These are phyloP conservation scores for Galeopterus variegatus DNA, from an alignment of 2,113 vertebrate genomes.

Conservation along the genomic window DNA sequence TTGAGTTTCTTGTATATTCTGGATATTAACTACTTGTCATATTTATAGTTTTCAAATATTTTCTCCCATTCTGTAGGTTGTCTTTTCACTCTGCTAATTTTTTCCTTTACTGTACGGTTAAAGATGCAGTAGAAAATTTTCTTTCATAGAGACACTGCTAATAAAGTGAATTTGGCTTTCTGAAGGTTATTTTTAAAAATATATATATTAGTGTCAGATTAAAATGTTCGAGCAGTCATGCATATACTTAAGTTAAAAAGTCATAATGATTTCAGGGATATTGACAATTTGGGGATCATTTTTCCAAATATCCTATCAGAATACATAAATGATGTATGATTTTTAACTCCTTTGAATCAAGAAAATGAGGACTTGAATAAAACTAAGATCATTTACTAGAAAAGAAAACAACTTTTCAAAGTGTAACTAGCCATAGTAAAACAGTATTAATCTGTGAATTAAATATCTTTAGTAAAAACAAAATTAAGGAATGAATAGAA, in stretches of 20 bases:
- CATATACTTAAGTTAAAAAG: neutral
- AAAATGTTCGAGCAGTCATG: neutral
- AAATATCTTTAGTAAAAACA: neutral
- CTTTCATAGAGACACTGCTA: neutral
- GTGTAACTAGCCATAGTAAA: neutral
- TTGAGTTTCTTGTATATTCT: no score
- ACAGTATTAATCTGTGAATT: neutral
- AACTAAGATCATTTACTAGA: neutral
- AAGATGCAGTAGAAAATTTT: neutral
- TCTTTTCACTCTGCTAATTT: no score
- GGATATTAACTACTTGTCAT: no score
- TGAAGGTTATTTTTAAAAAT: neutral
- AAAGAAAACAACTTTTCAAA: neutral
- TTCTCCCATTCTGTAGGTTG: no score
- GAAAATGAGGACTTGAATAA: neutral
- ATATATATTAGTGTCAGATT: neutral
- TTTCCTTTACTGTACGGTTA: neutral
- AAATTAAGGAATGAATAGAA: neutral
- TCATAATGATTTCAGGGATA: neutral
- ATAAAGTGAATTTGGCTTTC: slow-evolving; percentile 8
- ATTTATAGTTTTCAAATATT: no score
- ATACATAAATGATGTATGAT: neutral
- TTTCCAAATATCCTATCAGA: neutral
- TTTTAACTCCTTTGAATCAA: neutral
- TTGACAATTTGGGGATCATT: neutral